Evolutionary conservation across 2,888 invertebrate genomes (phyloP).

Genomic region (Drosophila macrospina): DNA sequence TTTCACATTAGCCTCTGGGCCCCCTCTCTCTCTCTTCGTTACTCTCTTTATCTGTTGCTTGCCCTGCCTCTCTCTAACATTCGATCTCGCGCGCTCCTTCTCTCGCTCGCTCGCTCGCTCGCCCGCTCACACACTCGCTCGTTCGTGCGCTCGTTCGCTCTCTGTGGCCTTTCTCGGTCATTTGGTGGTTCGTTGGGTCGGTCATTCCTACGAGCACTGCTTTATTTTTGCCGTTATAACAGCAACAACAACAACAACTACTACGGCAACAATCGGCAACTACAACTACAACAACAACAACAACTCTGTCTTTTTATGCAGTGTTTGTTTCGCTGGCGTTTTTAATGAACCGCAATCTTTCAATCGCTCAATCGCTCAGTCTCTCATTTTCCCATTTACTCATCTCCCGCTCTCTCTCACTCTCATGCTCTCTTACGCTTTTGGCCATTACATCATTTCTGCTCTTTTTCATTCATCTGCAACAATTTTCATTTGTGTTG

Average conservation of each 20-base stretch:
- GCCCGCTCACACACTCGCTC: no score
- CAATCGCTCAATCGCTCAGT: constrained; percentile 9
- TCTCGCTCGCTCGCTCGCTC: no score
- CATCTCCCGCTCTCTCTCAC: not conserved
- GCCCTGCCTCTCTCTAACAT: not conserved
- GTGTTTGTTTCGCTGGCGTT: constrained; percentile 35
- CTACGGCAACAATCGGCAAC: constrained; percentile 26
- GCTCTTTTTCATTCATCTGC: constrained; percentile 62
- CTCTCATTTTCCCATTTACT: not conserved
- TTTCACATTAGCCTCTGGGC: constrained; percentile 48
- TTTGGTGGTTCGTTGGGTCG: constrained; percentile 50
- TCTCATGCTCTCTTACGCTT: constrained; percentile 9
- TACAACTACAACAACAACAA: constrained; percentile 25
- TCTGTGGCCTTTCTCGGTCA: constrained; percentile 28
- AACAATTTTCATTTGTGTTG: constrained; percentile 60
- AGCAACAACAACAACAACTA: constrained; percentile 26
- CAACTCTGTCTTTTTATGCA: constrained; percentile 43
- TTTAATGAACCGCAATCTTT: constrained; percentile 66
- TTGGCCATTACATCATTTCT: constrained; percentile 67
- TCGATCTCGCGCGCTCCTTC: no score
- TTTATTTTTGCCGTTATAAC: constrained; percentile 71
- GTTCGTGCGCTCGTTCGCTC: not conserved
- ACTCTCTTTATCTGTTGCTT: not conserved
- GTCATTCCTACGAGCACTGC: constrained; percentile 63
- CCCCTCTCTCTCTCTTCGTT: not conserved